Base-by-base conservation (phyloP, 2,113 vertebrate genomes). In the Austrofundulus limnaeus region DNA sequence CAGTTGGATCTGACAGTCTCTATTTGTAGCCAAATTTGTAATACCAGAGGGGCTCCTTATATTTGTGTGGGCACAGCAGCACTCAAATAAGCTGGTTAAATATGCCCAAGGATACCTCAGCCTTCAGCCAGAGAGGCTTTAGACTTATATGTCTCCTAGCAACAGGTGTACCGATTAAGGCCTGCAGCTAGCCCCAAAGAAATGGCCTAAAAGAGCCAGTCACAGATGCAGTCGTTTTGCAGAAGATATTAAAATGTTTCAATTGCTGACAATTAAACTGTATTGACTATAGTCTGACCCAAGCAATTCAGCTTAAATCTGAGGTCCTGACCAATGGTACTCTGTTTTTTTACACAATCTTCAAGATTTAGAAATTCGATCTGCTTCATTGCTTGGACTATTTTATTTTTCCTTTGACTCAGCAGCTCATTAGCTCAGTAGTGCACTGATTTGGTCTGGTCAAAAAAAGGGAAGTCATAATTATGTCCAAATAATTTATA, bases 81-180 rank as follows among this genome's bases (percentile, higher is more conserved):
- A 91, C 89, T 87, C 89, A 90, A 91, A 90, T 92, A 94, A 93
- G 91, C 92, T 89, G 89, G 93, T 94, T 94, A 94, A 93, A 92
- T 66, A 81, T 89, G 86, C 88, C 89, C 83, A 92, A 83, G 90
- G 88, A 85, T 91, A 88, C 88, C 81, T 88, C 86, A 89, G 85
- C 87, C 87, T 81, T 88, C 87, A 89, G 85, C 74, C 80, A 77
- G 70, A 83, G 87, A 90, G 91, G 90, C 90, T 92, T 92, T 88
- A 83, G 92, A 91, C 88, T 93, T 94, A 84, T 50, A 84, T 81
- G 88, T 93, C 85, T 94, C 94, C 89, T 93, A 94, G 92, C 90
- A 94, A 94, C 92, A 92, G 87, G 92, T 92, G 90, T 71, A 85
- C 84, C 63, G 88, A 91, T 90, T 92, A 89, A 85, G 83, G 78